Conservation (phyloP, 2,888 invertebrate species). For the Mythimna ferrago region DNA sequence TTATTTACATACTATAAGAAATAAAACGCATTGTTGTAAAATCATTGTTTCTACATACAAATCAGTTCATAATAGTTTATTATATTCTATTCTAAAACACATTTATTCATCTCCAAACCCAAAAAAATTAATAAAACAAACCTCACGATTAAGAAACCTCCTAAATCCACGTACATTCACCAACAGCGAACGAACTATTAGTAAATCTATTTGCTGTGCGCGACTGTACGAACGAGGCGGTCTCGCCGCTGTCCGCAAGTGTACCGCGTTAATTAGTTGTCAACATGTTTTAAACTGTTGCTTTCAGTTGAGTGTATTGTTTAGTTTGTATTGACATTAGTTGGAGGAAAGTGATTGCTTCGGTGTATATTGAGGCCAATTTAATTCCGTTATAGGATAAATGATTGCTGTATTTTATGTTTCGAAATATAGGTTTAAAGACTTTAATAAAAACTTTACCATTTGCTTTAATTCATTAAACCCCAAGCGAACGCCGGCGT, state of each 20-base stretch:
- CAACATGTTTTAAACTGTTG: slow-evolving; percentile 62
- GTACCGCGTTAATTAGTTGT: slow-evolving; percentile 61
- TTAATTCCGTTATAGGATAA: neutral
- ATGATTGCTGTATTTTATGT: neutral
- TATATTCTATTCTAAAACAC: neutral
- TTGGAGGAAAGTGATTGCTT: slow-evolving; percentile 17
- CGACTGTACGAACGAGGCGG: slow-evolving; percentile 42
- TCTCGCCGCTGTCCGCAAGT: slow-evolving; percentile 56
- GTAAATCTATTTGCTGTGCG: slow-evolving; percentile 49
- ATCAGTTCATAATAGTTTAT: neutral
- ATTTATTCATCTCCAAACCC: slow-evolving; percentile 4
- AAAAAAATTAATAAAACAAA: slow-evolving; percentile 22
- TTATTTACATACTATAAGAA: too few species aligned
- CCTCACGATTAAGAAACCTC: slow-evolving; percentile 14
- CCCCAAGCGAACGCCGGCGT: too few species aligned
- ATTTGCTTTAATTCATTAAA: too few species aligned
- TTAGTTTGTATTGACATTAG: slow-evolving; percentile 19
- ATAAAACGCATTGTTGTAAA: too few species aligned
- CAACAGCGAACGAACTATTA: slow-evolving; percentile 43
- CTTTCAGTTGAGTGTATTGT: slow-evolving; percentile 39
- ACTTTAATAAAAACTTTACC: neutral
- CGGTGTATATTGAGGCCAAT: neutral
- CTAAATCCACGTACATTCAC: slow-evolving; percentile 33
- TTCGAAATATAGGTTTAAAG: neutral
- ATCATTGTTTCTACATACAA: too few species aligned